Evolutionary conservation across 2,113 vertebrate species (phyloP).

Genomic region (Poeciliopsis turrubarensis): DNA sequence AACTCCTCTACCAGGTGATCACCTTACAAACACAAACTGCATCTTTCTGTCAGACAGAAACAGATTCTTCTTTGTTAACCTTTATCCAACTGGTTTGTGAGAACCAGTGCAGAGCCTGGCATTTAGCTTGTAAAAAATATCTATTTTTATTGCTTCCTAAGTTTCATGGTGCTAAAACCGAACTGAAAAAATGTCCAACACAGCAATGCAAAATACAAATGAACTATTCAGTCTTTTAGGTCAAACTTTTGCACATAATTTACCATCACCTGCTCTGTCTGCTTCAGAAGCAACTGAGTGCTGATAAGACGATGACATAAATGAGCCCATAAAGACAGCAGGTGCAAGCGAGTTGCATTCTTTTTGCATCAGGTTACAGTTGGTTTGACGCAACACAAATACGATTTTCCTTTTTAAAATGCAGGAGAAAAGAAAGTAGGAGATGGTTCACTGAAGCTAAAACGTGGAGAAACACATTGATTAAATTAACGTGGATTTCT

Average conservation of each 20-base stretch:
- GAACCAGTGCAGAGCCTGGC: constrained; percentile 20
- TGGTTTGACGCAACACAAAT: not conserved
- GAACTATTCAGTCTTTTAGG: not conserved
- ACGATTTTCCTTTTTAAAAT: not conserved
- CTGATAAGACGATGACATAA: not conserved
- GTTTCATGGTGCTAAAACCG: not conserved
- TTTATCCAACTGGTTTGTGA: constrained; percentile 3
- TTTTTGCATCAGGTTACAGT: not conserved
- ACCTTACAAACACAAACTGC: constrained; percentile 56
- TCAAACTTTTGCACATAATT: not conserved
- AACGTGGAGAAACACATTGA: too few relatives aligned
- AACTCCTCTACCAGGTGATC: constrained; percentile 59
- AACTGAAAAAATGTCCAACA: not conserved
- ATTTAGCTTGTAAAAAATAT: constrained; percentile 21
- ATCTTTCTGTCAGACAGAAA: constrained; percentile 40
- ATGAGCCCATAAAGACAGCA: not conserved
- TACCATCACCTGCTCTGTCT: too few relatives aligned
- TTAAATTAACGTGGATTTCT: not conserved
- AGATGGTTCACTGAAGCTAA: too few relatives aligned
- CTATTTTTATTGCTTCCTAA: not conserved
- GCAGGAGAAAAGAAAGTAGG: not conserved
- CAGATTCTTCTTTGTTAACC: constrained; percentile 59
- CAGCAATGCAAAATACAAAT: not conserved
- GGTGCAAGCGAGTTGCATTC: not conserved
- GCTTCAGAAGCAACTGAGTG: not conserved